Conservation (phyloP, 2,797 vertebrate genomes). For the Silurus lanzhouensis region DNA sequence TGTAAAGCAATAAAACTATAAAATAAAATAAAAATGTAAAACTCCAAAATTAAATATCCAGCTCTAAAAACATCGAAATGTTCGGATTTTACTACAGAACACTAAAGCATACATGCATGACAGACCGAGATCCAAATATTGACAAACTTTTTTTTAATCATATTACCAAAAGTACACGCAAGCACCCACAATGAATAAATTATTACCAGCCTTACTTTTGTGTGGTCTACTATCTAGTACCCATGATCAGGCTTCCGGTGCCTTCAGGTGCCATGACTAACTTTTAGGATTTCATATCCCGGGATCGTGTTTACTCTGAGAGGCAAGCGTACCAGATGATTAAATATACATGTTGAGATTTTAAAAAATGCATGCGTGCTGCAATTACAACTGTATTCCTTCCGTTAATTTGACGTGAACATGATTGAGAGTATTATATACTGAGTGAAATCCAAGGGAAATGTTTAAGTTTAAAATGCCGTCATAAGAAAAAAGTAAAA, state of each 20-base stretch:
- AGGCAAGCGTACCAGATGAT: not conserved
- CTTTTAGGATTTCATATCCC: not conserved
- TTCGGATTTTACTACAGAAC: not conserved
- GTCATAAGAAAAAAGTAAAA: not conserved
- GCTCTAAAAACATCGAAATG: not conserved
- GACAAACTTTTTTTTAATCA: not conserved
- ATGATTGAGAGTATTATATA: not conserved
- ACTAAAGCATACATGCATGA: not conserved
- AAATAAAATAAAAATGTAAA: not conserved
- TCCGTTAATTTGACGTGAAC: not conserved
- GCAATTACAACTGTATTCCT: not conserved
- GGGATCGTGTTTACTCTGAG: not conserved
- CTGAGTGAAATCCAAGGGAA: not conserved
- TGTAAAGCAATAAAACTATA: not conserved
- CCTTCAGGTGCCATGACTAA: not conserved
- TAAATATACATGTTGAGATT: constrained; percentile 13
- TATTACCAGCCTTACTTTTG: not conserved
- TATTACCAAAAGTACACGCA: not conserved
- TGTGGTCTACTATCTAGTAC: not conserved
- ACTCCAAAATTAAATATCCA: not conserved
- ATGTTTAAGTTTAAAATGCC: not conserved
- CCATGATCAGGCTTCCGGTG: not conserved
- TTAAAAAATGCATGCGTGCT: not conserved
- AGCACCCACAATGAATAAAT: not conserved
- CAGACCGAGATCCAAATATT: not conserved